phyloP scores from a whole-genome alignment of 2,888 invertebrate genomes.

The Tinea trinotella region DNA sequence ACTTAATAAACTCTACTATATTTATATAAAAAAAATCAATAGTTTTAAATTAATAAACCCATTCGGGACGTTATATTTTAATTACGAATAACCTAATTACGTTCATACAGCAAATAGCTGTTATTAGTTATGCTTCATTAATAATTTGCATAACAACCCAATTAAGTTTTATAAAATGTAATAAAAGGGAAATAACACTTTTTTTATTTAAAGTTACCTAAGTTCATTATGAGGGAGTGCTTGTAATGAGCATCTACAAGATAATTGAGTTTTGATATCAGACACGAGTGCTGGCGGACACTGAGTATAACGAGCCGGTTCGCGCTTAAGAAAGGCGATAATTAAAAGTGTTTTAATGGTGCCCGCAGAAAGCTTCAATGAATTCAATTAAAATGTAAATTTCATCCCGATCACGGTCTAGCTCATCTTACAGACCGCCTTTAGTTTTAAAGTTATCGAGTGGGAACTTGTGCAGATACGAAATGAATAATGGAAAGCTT shows the following conservation, averaged over 20 bases:
- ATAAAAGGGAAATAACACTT: too few relatives aligned
- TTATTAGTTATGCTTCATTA: too few relatives aligned
- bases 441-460: constrained; percentile 21
- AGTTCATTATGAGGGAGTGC: constrained; percentile 7
- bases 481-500: constrained; percentile 16
- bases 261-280: constrained; percentile 23
- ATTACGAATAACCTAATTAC: too few relatives aligned
- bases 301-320: constrained; percentile 19
- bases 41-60: neutral
- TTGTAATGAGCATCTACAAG: constrained; percentile 19
- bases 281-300: constrained; percentile 19
- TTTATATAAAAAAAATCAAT: neutral
- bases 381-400: constrained; percentile 56
- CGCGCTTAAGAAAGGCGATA: constrained; percentile 23
- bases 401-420: constrained; percentile 25
- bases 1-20: too few relatives aligned
- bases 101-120: too few relatives aligned
- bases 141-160: too few relatives aligned
- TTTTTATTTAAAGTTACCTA: neutral
- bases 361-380: constrained; percentile 29
- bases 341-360: constrained; percentile 33
- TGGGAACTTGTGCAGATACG: constrained; percentile 11
- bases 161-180: too few relatives aligned
- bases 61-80: too few relatives aligned
- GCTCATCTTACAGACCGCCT: constrained; percentile 22